Conservation (phyloP, 2,113 vertebrate genomes). For the Rhinolophus sinicus region DNA sequence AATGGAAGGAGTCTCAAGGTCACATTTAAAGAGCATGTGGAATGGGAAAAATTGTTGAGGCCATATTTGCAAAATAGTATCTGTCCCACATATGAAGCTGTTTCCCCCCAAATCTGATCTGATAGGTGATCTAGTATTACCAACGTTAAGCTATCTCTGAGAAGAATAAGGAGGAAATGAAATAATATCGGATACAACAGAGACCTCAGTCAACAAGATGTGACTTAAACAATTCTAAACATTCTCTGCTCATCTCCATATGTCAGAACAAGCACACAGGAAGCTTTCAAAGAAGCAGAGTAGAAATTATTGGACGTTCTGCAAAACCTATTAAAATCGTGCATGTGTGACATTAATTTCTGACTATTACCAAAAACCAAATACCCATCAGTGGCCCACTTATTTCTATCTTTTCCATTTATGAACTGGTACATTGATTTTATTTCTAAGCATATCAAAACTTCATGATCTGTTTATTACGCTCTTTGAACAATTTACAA, state of each 20-base stretch:
- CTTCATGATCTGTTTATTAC: background rate
- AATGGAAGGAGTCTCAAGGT: background rate
- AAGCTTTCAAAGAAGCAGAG: constrained; percentile 6
- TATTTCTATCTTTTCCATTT: background rate
- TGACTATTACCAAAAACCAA: constrained; percentile 16
- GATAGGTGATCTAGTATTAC: background rate
- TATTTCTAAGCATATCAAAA: background rate
- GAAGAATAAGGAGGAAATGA: background rate
- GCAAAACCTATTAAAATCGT: constrained; percentile 11
- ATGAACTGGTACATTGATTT: background rate
- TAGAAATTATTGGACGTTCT: background rate
- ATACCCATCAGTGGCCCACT: background rate
- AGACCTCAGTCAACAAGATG: background rate
- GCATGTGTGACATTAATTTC: constrained; percentile 23
- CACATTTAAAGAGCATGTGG: background rate
- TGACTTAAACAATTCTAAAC: background rate
- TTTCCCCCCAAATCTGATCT: background rate
- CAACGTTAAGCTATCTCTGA: background rate
- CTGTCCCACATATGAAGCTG: background rate
- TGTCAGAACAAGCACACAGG: background rate
- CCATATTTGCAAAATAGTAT: background rate
- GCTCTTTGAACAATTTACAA: background rate
- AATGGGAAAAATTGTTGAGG: background rate
- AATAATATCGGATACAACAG: background rate
- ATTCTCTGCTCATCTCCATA: background rate